phyloP scores from a whole-genome alignment of 1,140 invertebrate species.

The Aradophagus sp. region DNA sequence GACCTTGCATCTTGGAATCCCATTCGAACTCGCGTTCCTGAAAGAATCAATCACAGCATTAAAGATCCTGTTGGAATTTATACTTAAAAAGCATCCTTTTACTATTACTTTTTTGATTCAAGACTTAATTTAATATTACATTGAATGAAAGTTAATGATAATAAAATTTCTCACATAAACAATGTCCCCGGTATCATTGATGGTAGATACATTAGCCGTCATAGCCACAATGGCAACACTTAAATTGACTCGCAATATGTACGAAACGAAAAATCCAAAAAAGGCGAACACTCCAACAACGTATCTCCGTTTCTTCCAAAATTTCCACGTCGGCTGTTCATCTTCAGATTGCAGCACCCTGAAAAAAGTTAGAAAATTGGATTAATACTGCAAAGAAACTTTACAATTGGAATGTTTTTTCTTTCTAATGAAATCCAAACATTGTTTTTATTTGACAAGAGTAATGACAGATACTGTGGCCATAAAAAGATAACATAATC shows the following conservation, averaged over 20 bases:
- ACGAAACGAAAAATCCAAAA: slow-evolving; percentile 90
- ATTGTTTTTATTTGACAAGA: no score
- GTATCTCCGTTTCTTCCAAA: slow-evolving; percentile 73
- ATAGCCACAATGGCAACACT: slow-evolving; percentile 92
- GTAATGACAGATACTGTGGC: slow-evolving; percentile 3
- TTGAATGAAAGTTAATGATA: not conserved
- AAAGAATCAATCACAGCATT: slow-evolving; percentile 35
- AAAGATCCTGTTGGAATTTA: no score
- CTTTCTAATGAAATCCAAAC: no score
- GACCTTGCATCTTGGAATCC: slow-evolving; percentile 85
- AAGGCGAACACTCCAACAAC: slow-evolving; percentile 85
- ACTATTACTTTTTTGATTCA: no score
- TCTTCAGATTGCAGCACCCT: slow-evolving; percentile 30
- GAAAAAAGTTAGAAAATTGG: not conserved
- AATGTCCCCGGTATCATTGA: slow-evolving; percentile 61
- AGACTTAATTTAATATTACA: no score
- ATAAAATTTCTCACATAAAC: slow-evolving; percentile 15
- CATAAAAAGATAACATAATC: not conserved
- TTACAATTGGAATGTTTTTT: no score
- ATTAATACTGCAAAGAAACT: no score
- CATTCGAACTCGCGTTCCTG: slow-evolving; percentile 85
- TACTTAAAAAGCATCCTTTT: no score
- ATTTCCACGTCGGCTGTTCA: slow-evolving; percentile 36
- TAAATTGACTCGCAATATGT: slow-evolving; percentile 88
- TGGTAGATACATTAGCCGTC: slow-evolving; percentile 78